These are phyloP conservation scores for Scaptomyza cyrtandrae DNA, from an alignment of 2,888 invertebrate species.

Conservation along the genomic window DNA sequence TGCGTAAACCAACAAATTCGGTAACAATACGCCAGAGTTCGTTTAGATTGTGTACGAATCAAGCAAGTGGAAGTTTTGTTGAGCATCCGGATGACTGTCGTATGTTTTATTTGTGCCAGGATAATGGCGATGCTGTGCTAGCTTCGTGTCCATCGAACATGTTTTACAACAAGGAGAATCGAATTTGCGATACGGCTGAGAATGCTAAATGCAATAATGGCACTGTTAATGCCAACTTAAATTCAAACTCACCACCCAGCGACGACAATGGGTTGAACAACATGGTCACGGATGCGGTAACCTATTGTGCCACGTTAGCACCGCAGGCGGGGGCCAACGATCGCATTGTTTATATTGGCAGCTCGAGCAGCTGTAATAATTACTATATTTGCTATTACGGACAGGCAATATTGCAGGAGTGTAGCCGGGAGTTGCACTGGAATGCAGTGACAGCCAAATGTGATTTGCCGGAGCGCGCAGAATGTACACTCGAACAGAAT, in stretches of 20 bases:
- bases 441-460: constrained; percentile 80
- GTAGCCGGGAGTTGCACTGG: constrained; percentile 82
- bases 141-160: constrained; percentile 82
- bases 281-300: constrained; percentile 56
- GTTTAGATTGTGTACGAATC: constrained; percentile 62
- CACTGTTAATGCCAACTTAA: constrained; percentile 3
- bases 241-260: neutral
- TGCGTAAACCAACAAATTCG: constrained; percentile 68
- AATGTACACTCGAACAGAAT: constrained; percentile 61
- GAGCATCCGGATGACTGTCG: constrained; percentile 77
- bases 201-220: constrained; percentile 69
- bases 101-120: constrained; percentile 79
- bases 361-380: constrained; percentile 74
- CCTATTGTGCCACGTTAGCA: constrained; percentile 61
- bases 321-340: constrained; percentile 50
- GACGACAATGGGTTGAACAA: constrained; percentile 39
- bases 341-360: constrained; percentile 77
- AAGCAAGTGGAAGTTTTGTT: constrained; percentile 77
- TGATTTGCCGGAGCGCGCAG: constrained; percentile 79
- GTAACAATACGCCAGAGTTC: constrained; percentile 66
- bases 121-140: constrained; percentile 71
- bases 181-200: constrained; percentile 78
- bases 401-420: constrained; percentile 79
- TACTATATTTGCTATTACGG: constrained; percentile 84
- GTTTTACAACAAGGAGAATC: constrained; percentile 81